Evolutionary conservation across 1,140 invertebrate genomes (phyloP), one percentile per base, ranked within the genome.

Genomic region (Conopomorpha cramerella): DNA sequence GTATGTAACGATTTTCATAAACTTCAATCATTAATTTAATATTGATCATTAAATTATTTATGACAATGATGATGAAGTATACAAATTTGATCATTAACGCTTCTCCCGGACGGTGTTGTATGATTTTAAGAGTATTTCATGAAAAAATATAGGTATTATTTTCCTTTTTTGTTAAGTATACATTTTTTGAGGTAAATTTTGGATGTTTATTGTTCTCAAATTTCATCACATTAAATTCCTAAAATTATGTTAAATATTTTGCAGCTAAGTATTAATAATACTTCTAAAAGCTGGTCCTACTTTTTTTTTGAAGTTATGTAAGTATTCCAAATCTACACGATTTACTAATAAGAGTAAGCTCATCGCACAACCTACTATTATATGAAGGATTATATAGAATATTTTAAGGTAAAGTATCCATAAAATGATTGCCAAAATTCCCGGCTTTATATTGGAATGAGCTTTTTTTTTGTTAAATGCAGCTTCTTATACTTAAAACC

Each of bases 31-130:
- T 58, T 41, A 65, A 38, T 64, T 67, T 66, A 59, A 65, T 61
- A 53, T 46, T 8, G 38, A 26, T 15, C 30, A 65, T 65, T 67
- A 66, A 66, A 64, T 66, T 66, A 54, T 70, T 32, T 33, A 66
- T 70, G 34, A 44, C 32, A 55, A 68, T 58, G 64, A 52, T 46
- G 34, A 51, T 23, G 4, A 23, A 6, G 19, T 23, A 6, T 4
- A 10, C 4, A 23, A 23, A 23, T 6, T 23, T 6, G 4, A 23
- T 23, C 10, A 6, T 23, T 23, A 23, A 6, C 19, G 4, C 19
- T 23, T 23, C 10, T 23, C 10, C n/a, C n/a, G 19, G 19, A 23
- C 19, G 19, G 19, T 23, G 4, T 23, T 23, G 19, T 23, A 6
- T 23, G 4, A 6, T 23, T 23, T 23, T 23, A 23, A 4, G 4